Evolutionary conservation across 2,113 vertebrate species (phyloP).

Genomic region (Gorsachius goisagi): DNA sequence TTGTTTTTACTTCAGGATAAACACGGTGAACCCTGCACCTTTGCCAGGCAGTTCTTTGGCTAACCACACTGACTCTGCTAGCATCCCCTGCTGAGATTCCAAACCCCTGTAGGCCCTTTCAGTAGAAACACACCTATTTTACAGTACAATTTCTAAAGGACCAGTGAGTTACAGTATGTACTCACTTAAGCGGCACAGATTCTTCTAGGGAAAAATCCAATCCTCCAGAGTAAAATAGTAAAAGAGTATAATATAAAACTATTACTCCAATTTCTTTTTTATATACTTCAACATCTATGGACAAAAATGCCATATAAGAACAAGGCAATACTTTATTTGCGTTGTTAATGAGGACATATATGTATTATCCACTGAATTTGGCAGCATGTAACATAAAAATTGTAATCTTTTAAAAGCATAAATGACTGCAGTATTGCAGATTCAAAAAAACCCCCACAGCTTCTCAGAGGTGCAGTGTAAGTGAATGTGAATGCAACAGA

Average conservation of each 20-base stretch:
- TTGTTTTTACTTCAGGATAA: constrained; percentile 15
- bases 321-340: not conserved
- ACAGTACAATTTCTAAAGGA: not conserved
- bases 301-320: not conserved
- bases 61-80: not conserved
- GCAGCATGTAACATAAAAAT: not conserved
- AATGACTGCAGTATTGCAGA: not conserved
- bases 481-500: accelerated
- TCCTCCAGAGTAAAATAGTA: not conserved
- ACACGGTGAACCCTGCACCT: not conserved
- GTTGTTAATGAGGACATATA: not conserved
- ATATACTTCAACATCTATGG: not conserved
- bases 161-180: not conserved
- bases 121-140: not conserved
- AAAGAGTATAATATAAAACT: not conserved
- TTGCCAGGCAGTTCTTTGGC: not conserved
- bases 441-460: not conserved
- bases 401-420: not conserved
- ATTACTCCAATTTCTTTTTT: not conserved
- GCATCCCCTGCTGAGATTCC: not conserved
- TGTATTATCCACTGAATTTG: not conserved
- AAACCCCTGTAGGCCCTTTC: constrained; percentile 4
- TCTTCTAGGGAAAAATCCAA: not conserved
- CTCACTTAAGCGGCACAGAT: not conserved
- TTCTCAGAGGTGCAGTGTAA: not conserved